phyloP scores from a whole-genome alignment of 2,113 vertebrate species.

The Stegostoma tigrinum region DNA sequence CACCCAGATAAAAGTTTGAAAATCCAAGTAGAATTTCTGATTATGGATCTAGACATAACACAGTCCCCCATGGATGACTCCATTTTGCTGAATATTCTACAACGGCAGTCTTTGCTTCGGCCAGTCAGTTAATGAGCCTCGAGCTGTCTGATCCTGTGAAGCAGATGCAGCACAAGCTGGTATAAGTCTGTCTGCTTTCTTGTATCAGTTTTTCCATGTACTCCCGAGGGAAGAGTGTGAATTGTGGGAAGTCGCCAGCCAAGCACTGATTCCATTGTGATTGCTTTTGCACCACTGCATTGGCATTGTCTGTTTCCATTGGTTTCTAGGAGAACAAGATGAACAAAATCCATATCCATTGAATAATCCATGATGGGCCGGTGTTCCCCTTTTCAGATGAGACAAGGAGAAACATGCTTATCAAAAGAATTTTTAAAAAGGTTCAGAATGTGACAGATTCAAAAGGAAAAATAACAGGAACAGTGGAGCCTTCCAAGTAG shows the following conservation, averaged over 20 bases:
- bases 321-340: not conserved
- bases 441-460: not conserved
- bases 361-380: not conserved
- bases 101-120: not conserved
- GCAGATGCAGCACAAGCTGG: not conserved
- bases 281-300: not conserved
- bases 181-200: not conserved
- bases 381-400: not conserved
- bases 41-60: not conserved
- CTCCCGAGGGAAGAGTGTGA: not conserved
- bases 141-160: conserved; percentile 8
- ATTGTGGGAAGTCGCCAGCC: not conserved
- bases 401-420: not conserved
- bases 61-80: not conserved
- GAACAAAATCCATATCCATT: not conserved
- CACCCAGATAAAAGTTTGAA: conserved; percentile 24
- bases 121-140: not conserved
- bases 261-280: conserved; percentile 7
- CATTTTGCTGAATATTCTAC: not conserved
- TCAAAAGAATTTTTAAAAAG: not conserved
- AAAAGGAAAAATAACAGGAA: not conserved
- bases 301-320: not conserved
- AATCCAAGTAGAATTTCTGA: not conserved
- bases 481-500: not conserved
- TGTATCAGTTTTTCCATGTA: not conserved